A percentile compares a stretch with the other conserved stretches of the same genome.
Conservation (phyloP, 2,797 vertebrate genomes). For the Trichosurus vulpecula region DNA sequence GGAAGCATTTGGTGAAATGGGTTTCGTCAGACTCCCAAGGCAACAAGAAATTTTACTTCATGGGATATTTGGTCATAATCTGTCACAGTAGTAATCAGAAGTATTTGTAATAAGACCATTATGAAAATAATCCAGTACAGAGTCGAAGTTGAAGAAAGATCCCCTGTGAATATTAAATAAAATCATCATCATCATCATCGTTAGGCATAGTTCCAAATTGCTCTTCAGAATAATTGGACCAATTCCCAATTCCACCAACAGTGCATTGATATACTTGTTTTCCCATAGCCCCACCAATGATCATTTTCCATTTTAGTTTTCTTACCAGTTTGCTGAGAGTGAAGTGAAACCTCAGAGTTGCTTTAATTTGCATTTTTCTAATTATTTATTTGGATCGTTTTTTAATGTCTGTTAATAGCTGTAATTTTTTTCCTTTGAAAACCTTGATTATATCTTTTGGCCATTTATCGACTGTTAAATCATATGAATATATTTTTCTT, state of each 20-base stretch:
- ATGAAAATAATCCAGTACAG: neutral
- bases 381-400: neutral
- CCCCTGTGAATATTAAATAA: neutral
- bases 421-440: neutral
- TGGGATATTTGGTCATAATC: neutral
- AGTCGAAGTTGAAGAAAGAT: neutral
- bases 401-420: neutral
- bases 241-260: neutral
- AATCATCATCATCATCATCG: neutral
- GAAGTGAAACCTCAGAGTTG: neutral
- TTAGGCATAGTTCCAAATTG: neutral
- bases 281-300: neutral
- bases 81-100: neutral
- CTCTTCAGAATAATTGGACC: neutral
- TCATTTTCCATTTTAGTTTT: neutral
- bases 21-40: neutral
- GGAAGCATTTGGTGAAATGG: neutral
- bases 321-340: neutral
- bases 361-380: neutral
- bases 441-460: neutral
- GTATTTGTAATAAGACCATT: neutral
- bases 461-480: neutral
- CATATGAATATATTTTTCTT: neutral
- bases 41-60: no score
- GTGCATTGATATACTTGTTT: neutral